Base-by-base conservation (phyloP, 2,888 invertebrate genomes). In the Macrosoma leucophasiata region DNA sequence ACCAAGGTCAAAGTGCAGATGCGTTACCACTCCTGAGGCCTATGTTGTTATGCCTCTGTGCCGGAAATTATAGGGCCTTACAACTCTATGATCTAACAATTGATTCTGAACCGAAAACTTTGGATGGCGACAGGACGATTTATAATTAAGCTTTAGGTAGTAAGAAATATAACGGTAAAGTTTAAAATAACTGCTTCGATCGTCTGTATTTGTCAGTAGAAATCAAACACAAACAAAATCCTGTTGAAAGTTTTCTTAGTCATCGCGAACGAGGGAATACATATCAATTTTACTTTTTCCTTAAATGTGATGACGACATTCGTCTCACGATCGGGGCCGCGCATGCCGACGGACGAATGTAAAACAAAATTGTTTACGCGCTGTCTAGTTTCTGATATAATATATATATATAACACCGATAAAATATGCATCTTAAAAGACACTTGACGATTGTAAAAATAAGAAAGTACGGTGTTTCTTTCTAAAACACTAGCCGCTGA, bases 281-380 rank as follows among this genome's bases (percentile, higher is more conserved):
- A 62, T 68, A 79, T 76, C 75, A 76, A 73, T 79, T 82, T 82
- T 79, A 79, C 82, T 82, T 84, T 76, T 81, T 75, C 62, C 70
- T 67, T 68, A 66, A 72, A 67, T 71, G 61, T 59, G 62, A 65
- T 61, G 65, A 67, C 59, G 58, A 66, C 70, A 82, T 79, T 77
- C 79, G 57, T 58, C 62, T 68, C 82, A 82, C 82, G 82, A 82
- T 73, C 55, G 67, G 47, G 77, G 78, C 56, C 75, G 68, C 68
- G 67, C 79, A 76, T 78, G 78, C 62, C 61, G 58, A 62, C 62
- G 59, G 62, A 58, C 64, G 56, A 47, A 48, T 18, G 31, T 33
- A 41, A 30, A 36, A 33, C 38, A 28, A 34, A 39, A 21, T 33
- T 29, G 28, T 41, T 45, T 41, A 43, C 47, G 41, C 46, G 46